Evolutionary conservation across 2,888 invertebrate species (phyloP).

Genomic region (Andrena flavipes): DNA sequence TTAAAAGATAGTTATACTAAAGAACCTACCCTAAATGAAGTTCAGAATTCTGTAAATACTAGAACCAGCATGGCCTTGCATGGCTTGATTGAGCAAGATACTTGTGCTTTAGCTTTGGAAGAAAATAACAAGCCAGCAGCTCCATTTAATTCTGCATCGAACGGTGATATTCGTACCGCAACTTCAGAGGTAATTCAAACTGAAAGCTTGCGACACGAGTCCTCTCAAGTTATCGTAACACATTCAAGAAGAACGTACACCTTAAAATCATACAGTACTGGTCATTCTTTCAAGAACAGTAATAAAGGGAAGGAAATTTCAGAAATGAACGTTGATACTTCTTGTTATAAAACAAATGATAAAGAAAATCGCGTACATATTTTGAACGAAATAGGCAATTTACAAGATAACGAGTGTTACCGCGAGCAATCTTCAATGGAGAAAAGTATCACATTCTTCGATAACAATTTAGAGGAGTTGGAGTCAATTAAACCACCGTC

Average conservation of each 20-base stretch:
- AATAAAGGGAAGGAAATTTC: not conserved
- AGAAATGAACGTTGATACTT: not conserved
- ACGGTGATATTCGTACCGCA: not conserved
- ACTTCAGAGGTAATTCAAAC: constrained; percentile 9
- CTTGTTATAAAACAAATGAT: not conserved
- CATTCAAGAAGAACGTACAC: constrained; percentile 35
- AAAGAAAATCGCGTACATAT: not conserved
- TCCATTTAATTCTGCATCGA: constrained; percentile 1
- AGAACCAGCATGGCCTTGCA: constrained; percentile 28
- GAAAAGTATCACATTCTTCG: constrained; percentile 19
- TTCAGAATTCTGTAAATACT: constrained; percentile 18
- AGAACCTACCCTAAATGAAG: not conserved
- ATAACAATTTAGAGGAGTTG: constrained; percentile 53
- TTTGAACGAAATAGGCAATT: not conserved
- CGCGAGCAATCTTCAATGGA: constrained; percentile 6
- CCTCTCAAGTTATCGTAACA: not conserved
- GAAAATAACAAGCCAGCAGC: constrained; percentile 22
- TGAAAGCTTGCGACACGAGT: not conserved
- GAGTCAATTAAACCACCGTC: constrained; percentile 73
- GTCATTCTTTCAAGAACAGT: constrained; percentile 2
- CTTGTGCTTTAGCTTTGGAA: constrained; percentile 32
- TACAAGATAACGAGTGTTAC: not conserved
- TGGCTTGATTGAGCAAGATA: constrained; percentile 13
- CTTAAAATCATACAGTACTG: constrained; percentile 13
- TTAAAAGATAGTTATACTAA: not conserved